Evolutionary conservation across 2,113 vertebrate species (phyloP), one percentile per base, ranked within the genome.

Genomic region (Cyanocitta stelleri): DNA sequence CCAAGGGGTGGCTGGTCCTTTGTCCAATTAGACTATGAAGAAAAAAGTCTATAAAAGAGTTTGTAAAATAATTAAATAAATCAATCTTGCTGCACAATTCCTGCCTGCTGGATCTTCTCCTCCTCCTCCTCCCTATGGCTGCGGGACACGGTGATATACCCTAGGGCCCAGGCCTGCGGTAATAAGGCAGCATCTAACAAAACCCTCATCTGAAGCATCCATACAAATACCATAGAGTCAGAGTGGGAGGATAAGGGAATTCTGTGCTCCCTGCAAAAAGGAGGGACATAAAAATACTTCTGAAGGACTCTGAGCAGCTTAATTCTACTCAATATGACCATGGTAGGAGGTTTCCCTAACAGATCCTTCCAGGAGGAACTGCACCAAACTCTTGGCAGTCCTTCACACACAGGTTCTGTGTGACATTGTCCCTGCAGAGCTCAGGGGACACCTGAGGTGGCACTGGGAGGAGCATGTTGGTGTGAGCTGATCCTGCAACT

Each of bases 381-480:
- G 9, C 35, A 30, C 27, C 33, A 39, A 32, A 6, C 73, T 7
- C 72, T 12, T 49, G 29, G 46, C 64, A 74, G 68, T 43, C 41
- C 37, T 24, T 82, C 66, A 16, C 29, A 51, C 9, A 0, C 15
- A 14, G 17, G 12, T 30, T 39, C 44, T 11, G 16, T 46, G 54
- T 2, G 3, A 12, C 33, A 26, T 21, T 26, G 54, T 17, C 17
- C 43, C 33, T 12, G 9, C 33, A 69, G 3, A 13, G 49, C 41
- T 66, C 51, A 17, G 48, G 33, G 44, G 30, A 54, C 3, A 1
- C 4, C 1, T 21, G 82, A 52, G 22, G 61, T 7, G 59, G 41
- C 35, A 48, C 46, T 4, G 9, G 43, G 51, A 44, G 32, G 14
- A 41, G 24, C 0, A 3, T 1, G 8, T 9, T 23, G 16, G 19